phyloP scores from a whole-genome alignment of 2,888 invertebrate species.

The Neoscelio sp. region DNA sequence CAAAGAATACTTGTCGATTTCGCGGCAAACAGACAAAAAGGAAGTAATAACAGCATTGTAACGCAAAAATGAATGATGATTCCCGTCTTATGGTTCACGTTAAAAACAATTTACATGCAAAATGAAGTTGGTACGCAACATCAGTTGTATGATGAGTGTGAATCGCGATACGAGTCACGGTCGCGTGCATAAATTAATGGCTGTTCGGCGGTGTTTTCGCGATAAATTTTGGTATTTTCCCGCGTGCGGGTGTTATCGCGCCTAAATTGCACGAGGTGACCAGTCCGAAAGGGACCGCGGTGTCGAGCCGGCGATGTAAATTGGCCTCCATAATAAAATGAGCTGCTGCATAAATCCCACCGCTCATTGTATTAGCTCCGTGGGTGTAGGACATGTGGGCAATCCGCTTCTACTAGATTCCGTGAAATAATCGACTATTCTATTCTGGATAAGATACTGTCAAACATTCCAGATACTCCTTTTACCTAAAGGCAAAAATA shows the following conservation, averaged over 20 bases:
- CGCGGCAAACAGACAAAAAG: not conserved
- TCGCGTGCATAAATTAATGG: slow-evolving; percentile 21
- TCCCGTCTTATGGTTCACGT: slow-evolving; percentile 1
- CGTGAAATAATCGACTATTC: slow-evolving; percentile 25
- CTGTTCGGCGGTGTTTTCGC: slow-evolving; percentile 21
- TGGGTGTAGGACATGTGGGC: slow-evolving; percentile 38
- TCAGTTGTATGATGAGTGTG: slow-evolving; percentile 14
- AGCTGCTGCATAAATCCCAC: slow-evolving; percentile 32
- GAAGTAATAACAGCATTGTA: not conserved
- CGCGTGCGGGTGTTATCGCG: slow-evolving; percentile 24
- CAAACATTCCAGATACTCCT: slow-evolving; percentile 18
- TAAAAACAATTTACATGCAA: slow-evolving; percentile 30
- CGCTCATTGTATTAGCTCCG: slow-evolving; percentile 26
- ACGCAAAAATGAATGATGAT: not conserved
- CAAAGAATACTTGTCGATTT: slow-evolving; percentile 82
- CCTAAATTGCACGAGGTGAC: slow-evolving; percentile 28
- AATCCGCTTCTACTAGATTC: slow-evolving; percentile 25
- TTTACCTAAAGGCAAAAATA: slow-evolving; percentile 7
- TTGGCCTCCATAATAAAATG: slow-evolving; percentile 25
- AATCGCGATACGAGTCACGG: slow-evolving; percentile 22
- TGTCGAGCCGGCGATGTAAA: slow-evolving; percentile 20
- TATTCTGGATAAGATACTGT: slow-evolving; percentile 32
- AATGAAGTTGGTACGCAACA: slow-evolving; percentile 9
- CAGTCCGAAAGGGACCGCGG: slow-evolving; percentile 31
- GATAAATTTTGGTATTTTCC: slow-evolving; percentile 47